Percentiles rank a stretch among this genome's conserved stretches.
Conservation (phyloP, 2,113 vertebrate species). For the Cyprinus carpio region DNA sequence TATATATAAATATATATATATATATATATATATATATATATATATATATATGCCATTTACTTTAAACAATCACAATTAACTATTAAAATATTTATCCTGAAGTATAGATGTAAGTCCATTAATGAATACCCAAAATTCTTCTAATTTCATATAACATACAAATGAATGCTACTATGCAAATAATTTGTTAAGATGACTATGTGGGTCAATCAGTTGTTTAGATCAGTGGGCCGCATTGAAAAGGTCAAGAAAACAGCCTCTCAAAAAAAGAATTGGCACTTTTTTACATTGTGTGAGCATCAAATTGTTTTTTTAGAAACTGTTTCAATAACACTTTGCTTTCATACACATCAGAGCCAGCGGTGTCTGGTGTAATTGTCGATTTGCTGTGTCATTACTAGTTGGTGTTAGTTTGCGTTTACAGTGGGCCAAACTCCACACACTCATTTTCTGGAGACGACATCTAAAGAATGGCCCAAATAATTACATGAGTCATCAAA, state of each 20-base stretch:
- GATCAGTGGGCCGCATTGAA: neutral
- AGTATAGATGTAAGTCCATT: neutral
- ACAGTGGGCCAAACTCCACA: constrained; percentile 25
- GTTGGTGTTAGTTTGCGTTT: constrained; percentile 12
- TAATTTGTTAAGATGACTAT: neutral
- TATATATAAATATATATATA: too few relatives aligned
- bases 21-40: too few relatives aligned
- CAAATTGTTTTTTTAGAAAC: neutral
- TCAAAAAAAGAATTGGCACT: too few relatives aligned
- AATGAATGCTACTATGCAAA: neutral
- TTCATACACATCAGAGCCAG: neutral
- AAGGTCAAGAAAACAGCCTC: neutral
- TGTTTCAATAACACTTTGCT: neutral
- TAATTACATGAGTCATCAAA: constrained; percentile 65
- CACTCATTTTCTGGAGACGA: constrained; percentile 43
- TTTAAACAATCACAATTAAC: too few relatives aligned
- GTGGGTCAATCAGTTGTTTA: neutral
- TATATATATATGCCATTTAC: too few relatives aligned
- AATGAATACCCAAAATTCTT: neutral
- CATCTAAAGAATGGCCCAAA: constrained; percentile 62
- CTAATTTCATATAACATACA: neutral
- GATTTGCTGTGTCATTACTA: neutral
- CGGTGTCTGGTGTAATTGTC: neutral
- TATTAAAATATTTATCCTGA: too few relatives aligned
- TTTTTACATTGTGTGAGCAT: too few relatives aligned